Percentiles rank a stretch among this genome's conserved stretches.
Evolutionary conservation across 2,888 invertebrate genomes (phyloP).

Genomic region (Synergus umbraculus): DNA sequence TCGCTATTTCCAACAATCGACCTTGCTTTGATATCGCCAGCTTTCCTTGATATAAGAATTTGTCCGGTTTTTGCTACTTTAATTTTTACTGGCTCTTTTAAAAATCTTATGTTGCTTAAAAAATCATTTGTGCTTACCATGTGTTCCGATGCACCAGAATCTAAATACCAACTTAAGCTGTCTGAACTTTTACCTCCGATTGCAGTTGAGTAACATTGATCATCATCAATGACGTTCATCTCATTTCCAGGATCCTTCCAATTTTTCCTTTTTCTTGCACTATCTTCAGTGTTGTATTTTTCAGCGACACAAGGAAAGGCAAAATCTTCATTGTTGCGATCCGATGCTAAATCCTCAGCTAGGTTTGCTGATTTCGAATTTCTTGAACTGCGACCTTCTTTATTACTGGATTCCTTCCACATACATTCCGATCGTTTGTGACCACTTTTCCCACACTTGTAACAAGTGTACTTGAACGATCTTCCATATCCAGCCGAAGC

Average conservation of each 20-base stretch:
- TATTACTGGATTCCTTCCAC: neutral
- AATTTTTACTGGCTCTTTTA: slow-evolving; percentile 53
- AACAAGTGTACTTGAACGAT: slow-evolving; percentile 44
- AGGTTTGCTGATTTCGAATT: neutral
- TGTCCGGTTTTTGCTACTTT: slow-evolving; percentile 55
- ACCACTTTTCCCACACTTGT: slow-evolving; percentile 46
- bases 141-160: slow-evolving; percentile 62
- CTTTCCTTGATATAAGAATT: slow-evolving; percentile 25
- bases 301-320: neutral
- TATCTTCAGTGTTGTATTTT: too few relatives aligned
- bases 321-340: neutral
- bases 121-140: slow-evolving; percentile 43
- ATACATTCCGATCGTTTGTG: slow-evolving; percentile 45
- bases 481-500: neutral
- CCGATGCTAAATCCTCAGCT: neutral
- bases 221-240: neutral
- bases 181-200: neutral
- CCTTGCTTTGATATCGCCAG: slow-evolving; percentile 42
- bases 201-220: slow-evolving; percentile 26
- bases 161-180: slow-evolving; percentile 54
- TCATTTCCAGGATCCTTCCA: neutral
- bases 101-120: slow-evolving; percentile 46
- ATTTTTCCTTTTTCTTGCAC: neutral
- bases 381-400: neutral
- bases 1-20: too few relatives aligned